A percentile compares a stretch with the other conserved stretches of the same genome.
phyloP scores from a whole-genome alignment of 2,113 vertebrate species.

The Cichladusa arquata region DNA sequence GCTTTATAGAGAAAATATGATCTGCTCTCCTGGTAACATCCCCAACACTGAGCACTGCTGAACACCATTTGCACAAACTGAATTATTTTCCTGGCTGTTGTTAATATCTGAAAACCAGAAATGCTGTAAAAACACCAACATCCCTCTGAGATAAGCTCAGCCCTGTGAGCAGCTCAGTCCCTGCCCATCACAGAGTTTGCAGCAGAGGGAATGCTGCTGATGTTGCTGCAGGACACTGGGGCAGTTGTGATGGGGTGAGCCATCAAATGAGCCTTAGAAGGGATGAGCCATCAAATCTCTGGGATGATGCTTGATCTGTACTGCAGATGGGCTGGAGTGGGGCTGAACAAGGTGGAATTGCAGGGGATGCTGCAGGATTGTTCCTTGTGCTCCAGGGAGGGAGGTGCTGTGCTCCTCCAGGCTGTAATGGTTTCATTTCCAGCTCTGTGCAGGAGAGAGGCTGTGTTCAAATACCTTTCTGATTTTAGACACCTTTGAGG shows the following conservation, averaged over 20 bases:
- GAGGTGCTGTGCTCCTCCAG: not conserved
- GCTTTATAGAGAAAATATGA: slow-evolving; percentile 38
- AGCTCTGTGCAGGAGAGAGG: not conserved
- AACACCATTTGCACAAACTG: not conserved
- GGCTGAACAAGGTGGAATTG: not conserved
- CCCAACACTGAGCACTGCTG: not conserved
- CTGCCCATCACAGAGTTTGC: not conserved
- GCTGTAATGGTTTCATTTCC: not conserved
- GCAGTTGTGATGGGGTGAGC: not conserved
- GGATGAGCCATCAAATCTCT: not conserved
- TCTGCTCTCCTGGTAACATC: not conserved
- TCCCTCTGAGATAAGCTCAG: not conserved
- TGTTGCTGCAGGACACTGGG: not conserved
- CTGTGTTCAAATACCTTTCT: not conserved
- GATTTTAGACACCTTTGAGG: not conserved
- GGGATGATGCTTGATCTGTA: not conserved
- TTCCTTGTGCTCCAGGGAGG: not conserved
- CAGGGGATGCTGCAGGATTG: accelerated
- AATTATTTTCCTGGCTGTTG: not conserved
- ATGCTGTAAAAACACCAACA: not conserved
- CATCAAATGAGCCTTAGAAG: no score
- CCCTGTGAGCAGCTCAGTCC: not conserved
- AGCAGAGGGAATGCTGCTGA: not conserved
- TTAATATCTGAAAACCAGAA: not conserved
- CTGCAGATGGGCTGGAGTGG: not conserved